phyloP scores from a whole-genome alignment of 2,888 invertebrate species.

The Cylloceria caligata region DNA sequence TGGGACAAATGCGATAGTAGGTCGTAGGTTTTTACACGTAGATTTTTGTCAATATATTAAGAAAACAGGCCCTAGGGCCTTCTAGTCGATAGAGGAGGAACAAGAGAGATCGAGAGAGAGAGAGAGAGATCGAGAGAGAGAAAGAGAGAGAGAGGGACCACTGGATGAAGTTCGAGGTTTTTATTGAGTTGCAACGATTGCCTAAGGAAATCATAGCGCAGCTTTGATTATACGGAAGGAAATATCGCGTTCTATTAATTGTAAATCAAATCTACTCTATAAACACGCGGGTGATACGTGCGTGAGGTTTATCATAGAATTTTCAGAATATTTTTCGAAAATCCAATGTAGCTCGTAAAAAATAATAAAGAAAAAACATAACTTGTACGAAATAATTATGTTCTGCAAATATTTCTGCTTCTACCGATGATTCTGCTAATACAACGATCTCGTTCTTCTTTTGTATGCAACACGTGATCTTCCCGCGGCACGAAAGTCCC shows the following conservation, averaged over 20 bases:
- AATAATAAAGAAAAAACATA: background rate
- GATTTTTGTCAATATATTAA: constrained; percentile 9
- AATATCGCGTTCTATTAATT: too few relatives aligned
- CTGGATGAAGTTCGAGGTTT: constrained; percentile 5
- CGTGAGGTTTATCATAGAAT: background rate
- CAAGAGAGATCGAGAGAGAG: background rate
- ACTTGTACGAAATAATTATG: background rate
- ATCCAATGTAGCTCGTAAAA: constrained; percentile 21
- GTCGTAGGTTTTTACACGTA: background rate
- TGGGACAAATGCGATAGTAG: background rate
- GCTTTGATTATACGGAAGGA: constrained; percentile 12
- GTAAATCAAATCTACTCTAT: too few relatives aligned
- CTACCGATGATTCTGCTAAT: too few relatives aligned
- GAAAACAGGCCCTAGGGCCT: background rate
- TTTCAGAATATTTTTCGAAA: background rate
- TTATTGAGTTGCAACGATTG: too few relatives aligned
- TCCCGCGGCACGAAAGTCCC: background rate
- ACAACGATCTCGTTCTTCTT: constrained; percentile 4
- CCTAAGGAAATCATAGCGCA: too few relatives aligned
- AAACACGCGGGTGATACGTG: too few relatives aligned
- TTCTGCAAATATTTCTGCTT: background rate
- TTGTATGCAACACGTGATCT: constrained; percentile 12
- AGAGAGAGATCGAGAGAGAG: background rate
- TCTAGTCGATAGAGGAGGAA: background rate
- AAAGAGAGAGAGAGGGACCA: too few relatives aligned